Conservation (phyloP, 2,888 invertebrate species). For the Drosophila putrida region DNA sequence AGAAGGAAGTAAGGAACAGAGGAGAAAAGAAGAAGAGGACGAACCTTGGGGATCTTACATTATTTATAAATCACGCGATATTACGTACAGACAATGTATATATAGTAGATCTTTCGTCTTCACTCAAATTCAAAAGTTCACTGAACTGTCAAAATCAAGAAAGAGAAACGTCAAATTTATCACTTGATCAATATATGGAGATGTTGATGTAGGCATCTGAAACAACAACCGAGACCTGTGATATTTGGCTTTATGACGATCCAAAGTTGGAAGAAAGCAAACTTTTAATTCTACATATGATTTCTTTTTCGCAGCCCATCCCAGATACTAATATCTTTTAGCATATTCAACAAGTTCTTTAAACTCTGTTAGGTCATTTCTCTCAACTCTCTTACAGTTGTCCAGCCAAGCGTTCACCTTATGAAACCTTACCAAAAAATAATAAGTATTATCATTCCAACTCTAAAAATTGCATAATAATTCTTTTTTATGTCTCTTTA, state of each 20-base stretch:
- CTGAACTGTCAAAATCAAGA: constrained; percentile 48
- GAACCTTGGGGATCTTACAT: constrained; percentile 38
- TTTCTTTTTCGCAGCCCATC: constrained; percentile 1
- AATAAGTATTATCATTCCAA: constrained; percentile 60
- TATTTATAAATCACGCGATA: constrained; percentile 68
- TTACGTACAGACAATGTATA: constrained; percentile 32
- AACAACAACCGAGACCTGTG: constrained; percentile 4
- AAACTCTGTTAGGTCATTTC: constrained; percentile 29
- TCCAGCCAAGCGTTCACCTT: constrained; percentile 36
- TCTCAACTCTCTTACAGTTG: constrained; percentile 11
- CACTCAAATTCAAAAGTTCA: constrained; percentile 37
- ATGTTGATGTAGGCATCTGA: background rate
- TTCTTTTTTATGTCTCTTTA: constrained; percentile 71
- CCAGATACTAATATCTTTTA: background rate
- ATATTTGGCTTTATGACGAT: constrained; percentile 2
- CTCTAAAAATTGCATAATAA: constrained; percentile 68
- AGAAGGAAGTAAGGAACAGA: background rate
- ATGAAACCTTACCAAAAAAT: constrained; percentile 16
- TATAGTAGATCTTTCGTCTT: constrained; percentile 16
- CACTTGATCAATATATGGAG: constrained; percentile 32
- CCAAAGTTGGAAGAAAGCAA: constrained; percentile 7
- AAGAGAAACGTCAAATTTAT: constrained; percentile 34
- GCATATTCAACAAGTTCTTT: constrained; percentile 28
- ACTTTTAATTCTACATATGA: constrained; percentile 17
- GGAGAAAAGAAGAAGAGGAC: background rate